Percentiles rank a stretch among this genome's conserved stretches.
These are phyloP conservation scores for Papilio machaon DNA, from an alignment of 1,140 invertebrate genomes.

Conservation along the genomic window DNA sequence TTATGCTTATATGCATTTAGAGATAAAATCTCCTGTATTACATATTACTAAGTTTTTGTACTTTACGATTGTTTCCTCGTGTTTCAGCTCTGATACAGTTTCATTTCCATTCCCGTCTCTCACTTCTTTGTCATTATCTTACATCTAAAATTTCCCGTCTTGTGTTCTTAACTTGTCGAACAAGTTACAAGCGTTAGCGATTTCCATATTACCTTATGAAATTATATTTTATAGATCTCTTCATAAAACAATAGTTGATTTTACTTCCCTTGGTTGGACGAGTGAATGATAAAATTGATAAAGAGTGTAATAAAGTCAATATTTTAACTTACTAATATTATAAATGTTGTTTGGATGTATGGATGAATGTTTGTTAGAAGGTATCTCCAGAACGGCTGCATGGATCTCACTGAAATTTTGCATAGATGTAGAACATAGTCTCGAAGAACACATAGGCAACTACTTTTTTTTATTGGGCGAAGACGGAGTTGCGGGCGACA, in stretches of 20 bases:
- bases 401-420: too few relatives aligned
- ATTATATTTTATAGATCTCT: background rate
- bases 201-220: slow-evolving; percentile 3
- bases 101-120: background rate
- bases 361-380: too few relatives aligned
- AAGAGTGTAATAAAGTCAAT: too few relatives aligned
- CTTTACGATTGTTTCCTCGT: background rate
- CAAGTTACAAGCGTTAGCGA: slow-evolving; percentile 41
- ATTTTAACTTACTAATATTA: too few relatives aligned
- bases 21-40: background rate
- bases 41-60: background rate
- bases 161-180: slow-evolving; percentile 3
- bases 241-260: background rate
- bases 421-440: too few relatives aligned
- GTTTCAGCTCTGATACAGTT: background rate
- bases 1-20: background rate
- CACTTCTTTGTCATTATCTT: slow-evolving; percentile 3
- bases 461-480: too few relatives aligned
- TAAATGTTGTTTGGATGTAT: too few relatives aligned
- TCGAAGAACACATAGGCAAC: too few relatives aligned
- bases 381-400: too few relatives aligned
- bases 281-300: background rate
- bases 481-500: too few relatives aligned
- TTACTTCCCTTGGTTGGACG: background rate
- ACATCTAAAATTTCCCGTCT: slow-evolving; percentile 7